A percentile compares a stretch with the other conserved stretches of the same genome.
Conservation (phyloP, 1,140 invertebrate genomes). For the Rhagoletis zephyria region DNA sequence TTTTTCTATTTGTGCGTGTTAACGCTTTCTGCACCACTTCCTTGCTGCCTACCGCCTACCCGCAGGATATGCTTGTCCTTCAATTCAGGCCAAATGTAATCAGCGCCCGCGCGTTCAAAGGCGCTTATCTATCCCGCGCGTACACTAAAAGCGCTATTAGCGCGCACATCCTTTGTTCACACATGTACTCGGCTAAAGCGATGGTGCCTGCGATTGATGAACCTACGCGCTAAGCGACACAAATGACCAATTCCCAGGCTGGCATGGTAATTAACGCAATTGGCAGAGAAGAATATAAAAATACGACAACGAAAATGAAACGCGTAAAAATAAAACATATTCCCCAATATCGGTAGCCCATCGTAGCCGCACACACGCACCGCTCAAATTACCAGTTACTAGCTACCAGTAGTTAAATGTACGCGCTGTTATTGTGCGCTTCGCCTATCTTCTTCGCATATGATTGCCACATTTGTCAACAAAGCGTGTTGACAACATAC, state of each 20-base stretch:
- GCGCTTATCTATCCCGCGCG: conserved; percentile 1
- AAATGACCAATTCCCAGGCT: conserved; percentile 41
- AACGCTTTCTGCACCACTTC: conserved; percentile 36
- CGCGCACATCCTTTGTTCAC: neutral
- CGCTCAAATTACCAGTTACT: neutral
- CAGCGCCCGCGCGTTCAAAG: neutral
- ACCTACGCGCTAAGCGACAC: neutral
- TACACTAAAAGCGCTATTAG: conserved; percentile 30
- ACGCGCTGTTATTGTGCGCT: neutral
- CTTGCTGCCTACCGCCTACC: neutral
- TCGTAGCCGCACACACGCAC: neutral
- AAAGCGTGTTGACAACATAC: conserved; percentile 47
- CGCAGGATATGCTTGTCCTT: neutral
- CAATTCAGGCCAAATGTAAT: neutral
- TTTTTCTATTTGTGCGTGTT: neutral
- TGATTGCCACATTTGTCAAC: conserved; percentile 52
- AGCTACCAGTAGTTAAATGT: neutral
- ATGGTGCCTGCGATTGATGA: conserved; percentile 4
- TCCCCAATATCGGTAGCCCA: neutral
- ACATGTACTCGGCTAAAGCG: neutral
- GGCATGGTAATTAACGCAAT: conserved; percentile 31
- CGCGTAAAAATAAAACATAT: neutral
- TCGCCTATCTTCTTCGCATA: conserved; percentile 9
- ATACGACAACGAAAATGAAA: neutral
- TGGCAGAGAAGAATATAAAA: neutral